Conservation (phyloP, 2,797 vertebrate genomes). For the Naso thynnoides region DNA sequence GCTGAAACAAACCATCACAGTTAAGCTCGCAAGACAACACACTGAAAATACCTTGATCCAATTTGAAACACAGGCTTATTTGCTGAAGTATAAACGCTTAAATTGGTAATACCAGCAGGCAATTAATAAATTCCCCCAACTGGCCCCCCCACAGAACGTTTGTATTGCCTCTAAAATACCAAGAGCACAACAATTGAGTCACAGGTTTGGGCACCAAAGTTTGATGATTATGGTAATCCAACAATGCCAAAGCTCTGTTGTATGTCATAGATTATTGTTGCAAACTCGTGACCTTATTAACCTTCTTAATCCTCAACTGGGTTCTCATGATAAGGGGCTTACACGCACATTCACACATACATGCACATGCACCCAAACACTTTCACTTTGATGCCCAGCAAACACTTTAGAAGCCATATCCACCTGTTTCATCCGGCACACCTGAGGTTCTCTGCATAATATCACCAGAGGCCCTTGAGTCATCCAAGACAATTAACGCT, state of each 20-base stretch:
- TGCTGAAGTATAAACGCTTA: conserved; percentile 65
- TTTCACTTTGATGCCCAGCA: conserved; percentile 67
- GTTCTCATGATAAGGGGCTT: conserved; percentile 79
- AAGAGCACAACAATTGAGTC: conserved; percentile 71
- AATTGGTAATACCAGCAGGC: conserved; percentile 75
- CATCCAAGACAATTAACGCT: conserved; percentile 76
- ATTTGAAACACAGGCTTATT: conserved; percentile 76
- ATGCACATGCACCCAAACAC: conserved; percentile 50
- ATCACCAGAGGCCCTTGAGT: conserved; percentile 70
- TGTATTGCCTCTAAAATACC: conserved; percentile 61
- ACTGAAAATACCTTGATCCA: conserved; percentile 72
- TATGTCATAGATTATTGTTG: conserved; percentile 72
- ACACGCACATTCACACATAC: conserved; percentile 55
- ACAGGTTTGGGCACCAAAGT: conserved; percentile 70
- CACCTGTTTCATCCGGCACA: conserved; percentile 72
- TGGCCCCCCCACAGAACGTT: conserved; percentile 54
- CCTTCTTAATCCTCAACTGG: conserved; percentile 80
- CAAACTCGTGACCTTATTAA: conserved; percentile 83
- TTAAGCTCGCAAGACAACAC: conserved; percentile 61
- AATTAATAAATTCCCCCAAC: conserved; percentile 70
- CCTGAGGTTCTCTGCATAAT: conserved; percentile 69
- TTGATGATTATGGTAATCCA: conserved; percentile 80
- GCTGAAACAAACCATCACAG: conserved; percentile 59
- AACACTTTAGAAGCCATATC: conserved; percentile 64
- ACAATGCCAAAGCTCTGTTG: conserved; percentile 72